phyloP scores from a whole-genome alignment of 1,140 invertebrate genomes.

The Diorhabda carinulata region DNA sequence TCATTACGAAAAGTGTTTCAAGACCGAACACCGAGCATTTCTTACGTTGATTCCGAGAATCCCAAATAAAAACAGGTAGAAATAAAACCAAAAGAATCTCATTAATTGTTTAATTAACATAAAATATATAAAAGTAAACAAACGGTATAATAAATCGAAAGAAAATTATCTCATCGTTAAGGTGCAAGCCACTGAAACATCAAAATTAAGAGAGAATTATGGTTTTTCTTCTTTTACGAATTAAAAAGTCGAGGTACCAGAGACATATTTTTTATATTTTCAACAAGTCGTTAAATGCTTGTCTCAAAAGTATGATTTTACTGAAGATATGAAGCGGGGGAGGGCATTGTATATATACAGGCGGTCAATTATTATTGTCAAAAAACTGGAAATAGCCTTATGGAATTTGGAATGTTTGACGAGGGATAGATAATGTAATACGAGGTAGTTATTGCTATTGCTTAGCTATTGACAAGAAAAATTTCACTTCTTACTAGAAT shows the following conservation, averaged over 20 bases:
- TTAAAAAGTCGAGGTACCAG: not conserved
- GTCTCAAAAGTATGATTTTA: too few species aligned
- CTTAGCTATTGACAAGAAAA: too few species aligned
- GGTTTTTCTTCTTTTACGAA: slow-evolving; percentile 7
- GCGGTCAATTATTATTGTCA: too few species aligned
- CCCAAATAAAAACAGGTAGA: slow-evolving; percentile 31
- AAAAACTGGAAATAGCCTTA: too few species aligned
- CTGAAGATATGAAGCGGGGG: too few species aligned
- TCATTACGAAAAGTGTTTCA: slow-evolving; percentile 4
- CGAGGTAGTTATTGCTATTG: too few species aligned
- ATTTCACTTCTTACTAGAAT: too few species aligned
- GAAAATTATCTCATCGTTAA: slow-evolving; percentile 33
- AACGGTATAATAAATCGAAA: slow-evolving; percentile 29
- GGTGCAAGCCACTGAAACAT: slow-evolving; percentile 26
- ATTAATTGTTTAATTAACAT: slow-evolving; percentile 33
- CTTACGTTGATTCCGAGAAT: slow-evolving; percentile 30
- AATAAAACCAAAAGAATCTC: slow-evolving; percentile 25
- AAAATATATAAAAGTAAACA: slow-evolving; percentile 28
- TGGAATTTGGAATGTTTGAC: too few species aligned
- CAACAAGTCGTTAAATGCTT: not conserved
- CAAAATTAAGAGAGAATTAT: slow-evolving; percentile 26
- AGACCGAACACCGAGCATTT: slow-evolving; percentile 21
- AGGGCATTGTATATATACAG: too few species aligned
- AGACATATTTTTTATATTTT: slow-evolving; percentile 1
- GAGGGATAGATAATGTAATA: too few species aligned